Conservation (phyloP, 92 coral and sea anemone genomes). For the Scolanthus callimorphus region DNA sequence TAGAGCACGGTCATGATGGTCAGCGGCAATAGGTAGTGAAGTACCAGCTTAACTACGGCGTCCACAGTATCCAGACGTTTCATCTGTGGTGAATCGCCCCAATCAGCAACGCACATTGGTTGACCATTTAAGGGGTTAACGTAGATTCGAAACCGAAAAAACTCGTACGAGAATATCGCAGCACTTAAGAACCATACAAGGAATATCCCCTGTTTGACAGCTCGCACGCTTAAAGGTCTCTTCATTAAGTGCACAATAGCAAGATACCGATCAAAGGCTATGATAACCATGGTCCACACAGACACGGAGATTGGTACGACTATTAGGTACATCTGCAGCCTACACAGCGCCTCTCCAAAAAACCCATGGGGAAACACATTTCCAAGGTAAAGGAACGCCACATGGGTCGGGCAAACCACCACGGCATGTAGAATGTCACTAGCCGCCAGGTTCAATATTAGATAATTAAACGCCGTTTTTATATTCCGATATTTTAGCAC, state of each 20-base stretch:
- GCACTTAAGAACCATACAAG: slow-evolving; percentile 40
- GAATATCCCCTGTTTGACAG: slow-evolving; percentile 12
- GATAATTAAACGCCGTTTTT: slow-evolving; percentile 40
- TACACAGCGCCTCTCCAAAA: slow-evolving; percentile 35
- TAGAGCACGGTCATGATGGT: slow-evolving; percentile 57
- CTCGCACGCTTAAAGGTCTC: slow-evolving; percentile 30
- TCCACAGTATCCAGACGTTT: slow-evolving; percentile 18
- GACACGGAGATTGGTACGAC: slow-evolving; percentile 37
- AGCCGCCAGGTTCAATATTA: slow-evolving; percentile 58
- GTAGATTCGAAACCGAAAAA: slow-evolving; percentile 12
- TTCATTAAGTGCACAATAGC: slow-evolving; percentile 53
- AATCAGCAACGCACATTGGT: slow-evolving; percentile 13
- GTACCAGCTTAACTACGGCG: slow-evolving; percentile 34
- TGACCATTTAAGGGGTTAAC: not conserved
- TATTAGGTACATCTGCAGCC: slow-evolving; percentile 16
- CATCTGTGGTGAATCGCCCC: slow-evolving; percentile 11
- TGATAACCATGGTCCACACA: slow-evolving; percentile 34
- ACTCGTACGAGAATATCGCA: slow-evolving; percentile 15
- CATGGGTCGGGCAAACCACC: slow-evolving; percentile 9
- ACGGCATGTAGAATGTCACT: slow-evolving; percentile 49
- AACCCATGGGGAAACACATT: slow-evolving; percentile 9
- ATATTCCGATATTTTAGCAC: slow-evolving; percentile 27
- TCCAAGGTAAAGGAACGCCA: slow-evolving; percentile 7
- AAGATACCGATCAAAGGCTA: slow-evolving; percentile 50
- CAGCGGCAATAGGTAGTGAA: slow-evolving; percentile 58